Percentiles rank a stretch among this genome's conserved stretches.
phyloP scores from a whole-genome alignment of 2,113 vertebrate genomes.

The Syngnathus scovelli region DNA sequence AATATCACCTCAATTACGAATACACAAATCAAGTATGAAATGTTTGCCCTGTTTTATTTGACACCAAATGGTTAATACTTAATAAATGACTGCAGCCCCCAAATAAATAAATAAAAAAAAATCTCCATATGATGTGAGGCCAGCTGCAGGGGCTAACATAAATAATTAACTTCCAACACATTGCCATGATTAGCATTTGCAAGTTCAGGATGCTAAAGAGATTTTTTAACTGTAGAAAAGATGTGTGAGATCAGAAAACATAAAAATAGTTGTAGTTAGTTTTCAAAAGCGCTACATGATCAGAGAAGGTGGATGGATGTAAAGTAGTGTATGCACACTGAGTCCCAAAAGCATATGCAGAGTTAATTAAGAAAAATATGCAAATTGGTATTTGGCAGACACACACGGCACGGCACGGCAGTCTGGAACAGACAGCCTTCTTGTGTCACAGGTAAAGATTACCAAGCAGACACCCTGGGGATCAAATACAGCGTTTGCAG shows the following conservation, averaged over 20 bases:
- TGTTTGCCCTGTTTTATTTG: too few relatives aligned
- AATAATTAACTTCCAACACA: conserved; percentile 20
- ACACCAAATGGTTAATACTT: too few relatives aligned
- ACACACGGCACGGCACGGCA: conserved; percentile 1
- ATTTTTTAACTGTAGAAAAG: conserved; percentile 1
- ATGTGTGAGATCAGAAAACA: background rate
- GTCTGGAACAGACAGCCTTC: conserved; percentile 33
- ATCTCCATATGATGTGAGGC: background rate
- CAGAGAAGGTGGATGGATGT: conserved; percentile 24
- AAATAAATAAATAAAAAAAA: background rate
- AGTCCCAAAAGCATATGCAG: conserved; percentile 22
- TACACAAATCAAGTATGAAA: too few relatives aligned
- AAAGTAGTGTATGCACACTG: conserved; percentile 23
- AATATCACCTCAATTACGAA: too few relatives aligned
- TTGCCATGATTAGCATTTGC: conserved; percentile 30
- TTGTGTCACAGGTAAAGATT: conserved; percentile 57
- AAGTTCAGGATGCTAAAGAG: conserved; percentile 15
- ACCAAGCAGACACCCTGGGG: conserved; percentile 34
- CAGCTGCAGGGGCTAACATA: conserved; percentile 14
- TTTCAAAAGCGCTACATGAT: background rate
- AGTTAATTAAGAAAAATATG: conserved; percentile 38
- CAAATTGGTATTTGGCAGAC: conserved; percentile 43
- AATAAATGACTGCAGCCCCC: conserved; percentile 4
- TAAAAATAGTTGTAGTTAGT: background rate
- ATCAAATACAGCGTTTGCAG: conserved; percentile 37